Evolutionary conservation across 2,113 vertebrate species (phyloP), one percentile per base, ranked within the genome.

Genomic region (Lates calcarifer): DNA sequence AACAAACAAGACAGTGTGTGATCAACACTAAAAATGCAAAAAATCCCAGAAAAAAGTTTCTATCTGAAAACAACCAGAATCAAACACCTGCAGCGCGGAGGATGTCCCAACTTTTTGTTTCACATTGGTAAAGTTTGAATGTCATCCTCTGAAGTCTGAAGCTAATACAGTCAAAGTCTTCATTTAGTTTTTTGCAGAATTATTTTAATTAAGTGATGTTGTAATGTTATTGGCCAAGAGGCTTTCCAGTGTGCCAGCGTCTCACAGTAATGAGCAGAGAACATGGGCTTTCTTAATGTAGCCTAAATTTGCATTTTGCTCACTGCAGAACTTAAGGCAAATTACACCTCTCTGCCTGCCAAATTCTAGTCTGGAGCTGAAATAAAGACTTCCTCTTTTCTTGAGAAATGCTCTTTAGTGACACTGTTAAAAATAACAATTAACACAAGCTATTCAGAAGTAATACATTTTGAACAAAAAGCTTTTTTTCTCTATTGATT

Each of bases 301-400:
- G 74, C 74, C 35, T 24, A 65, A 75, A 91, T 82, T 84, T 29
- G 49, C 57, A 82, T 84, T 88, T 82, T 69, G 57, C 81, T 83
- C 84, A 35, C 68, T 78, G 69, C 70, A 77, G 75, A 82, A 71
- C 79, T 80, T 77, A 73, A 78, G 35, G 68, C 68, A 70, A 75
- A 87, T 75, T 77, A 56, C 28, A 66, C 13, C 51, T 63, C 55
- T 33, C 0, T 5, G 24, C 58, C 63, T 89, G 87, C 84, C 86
- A 84, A 71, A 69, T 10, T n/a, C 57, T 24, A 10, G 22, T 33
- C 57, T 35, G 24, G 4, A 47, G 81, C 75, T 51, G 39, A 72
- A 77, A 71, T 60, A 67, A 62, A 77, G n/a, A 61, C 61, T 68
- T 73, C 31, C 58, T 45, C 55, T 61, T 22, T 18, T 45, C 43